Conservation (phyloP, 2,888 invertebrate genomes). For the Poecilus cupreus region DNA sequence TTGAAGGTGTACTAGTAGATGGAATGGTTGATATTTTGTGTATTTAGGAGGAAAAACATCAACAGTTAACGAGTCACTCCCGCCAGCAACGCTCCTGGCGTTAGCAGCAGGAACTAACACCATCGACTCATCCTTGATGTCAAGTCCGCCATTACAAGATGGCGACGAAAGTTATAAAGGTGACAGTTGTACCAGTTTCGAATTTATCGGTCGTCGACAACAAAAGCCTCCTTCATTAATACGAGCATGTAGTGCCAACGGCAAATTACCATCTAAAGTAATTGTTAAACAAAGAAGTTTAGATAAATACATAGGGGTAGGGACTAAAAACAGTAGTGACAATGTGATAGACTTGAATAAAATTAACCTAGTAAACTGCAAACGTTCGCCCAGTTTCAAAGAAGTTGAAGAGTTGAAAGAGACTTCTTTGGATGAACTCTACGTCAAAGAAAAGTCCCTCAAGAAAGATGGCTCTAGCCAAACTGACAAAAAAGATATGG, state of each 20-base stretch:
- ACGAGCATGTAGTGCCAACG: slow-evolving; percentile 68
- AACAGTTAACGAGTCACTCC: slow-evolving; percentile 67
- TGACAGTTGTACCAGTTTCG: slow-evolving; percentile 80
- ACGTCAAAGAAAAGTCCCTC: slow-evolving; percentile 75
- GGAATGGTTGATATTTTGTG: not conserved
- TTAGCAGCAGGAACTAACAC: slow-evolving; percentile 73
- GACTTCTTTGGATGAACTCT: slow-evolving; percentile 70
- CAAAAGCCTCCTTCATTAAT: slow-evolving; percentile 68
- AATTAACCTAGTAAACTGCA: slow-evolving; percentile 65
- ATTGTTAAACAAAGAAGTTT: slow-evolving; percentile 67
- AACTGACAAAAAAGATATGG: slow-evolving; percentile 79
- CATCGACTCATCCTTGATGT: slow-evolving; percentile 73
- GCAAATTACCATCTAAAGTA: slow-evolving; percentile 62
- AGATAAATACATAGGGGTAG: slow-evolving; percentile 65
- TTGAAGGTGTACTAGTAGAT: not conserved
- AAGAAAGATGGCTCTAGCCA: slow-evolving; percentile 81
- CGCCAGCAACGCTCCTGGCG: slow-evolving; percentile 77
- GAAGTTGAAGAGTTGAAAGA: slow-evolving; percentile 72
- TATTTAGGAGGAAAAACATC: slow-evolving; percentile 65
- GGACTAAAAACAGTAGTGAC: slow-evolving; percentile 66
- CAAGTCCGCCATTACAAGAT: slow-evolving; percentile 75
- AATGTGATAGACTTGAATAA: slow-evolving; percentile 71
- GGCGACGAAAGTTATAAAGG: slow-evolving; percentile 79
- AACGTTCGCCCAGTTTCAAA: slow-evolving; percentile 72
- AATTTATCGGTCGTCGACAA: slow-evolving; percentile 75